Evolutionary conservation across 2,797 vertebrate species (phyloP).

Genomic region (Micropoecilia bifurca): DNA sequence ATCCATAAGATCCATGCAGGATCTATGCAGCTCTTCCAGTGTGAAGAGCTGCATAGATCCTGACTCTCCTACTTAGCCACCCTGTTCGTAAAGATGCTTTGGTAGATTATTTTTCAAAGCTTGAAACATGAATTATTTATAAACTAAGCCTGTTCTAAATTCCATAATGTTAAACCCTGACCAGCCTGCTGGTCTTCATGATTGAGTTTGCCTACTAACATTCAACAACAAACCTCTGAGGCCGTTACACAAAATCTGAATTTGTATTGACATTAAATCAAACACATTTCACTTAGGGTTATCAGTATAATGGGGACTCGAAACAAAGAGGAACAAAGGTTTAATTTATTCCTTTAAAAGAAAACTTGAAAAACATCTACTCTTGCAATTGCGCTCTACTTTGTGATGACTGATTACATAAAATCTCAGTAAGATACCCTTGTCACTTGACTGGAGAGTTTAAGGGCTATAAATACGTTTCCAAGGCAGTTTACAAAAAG

Average conservation of each 20-base stretch:
- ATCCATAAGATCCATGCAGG: no score
- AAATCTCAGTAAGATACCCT: not conserved
- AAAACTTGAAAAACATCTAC: not conserved
- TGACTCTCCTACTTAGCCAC: not conserved
- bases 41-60: not conserved
- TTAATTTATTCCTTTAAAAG: not conserved
- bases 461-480: not conserved
- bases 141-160: not conserved
- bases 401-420: not conserved
- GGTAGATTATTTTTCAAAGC: not conserved
- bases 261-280: no score
- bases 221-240: not conserved
- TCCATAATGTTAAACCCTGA: not conserved
- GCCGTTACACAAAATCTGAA: no score
- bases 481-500: not conserved
- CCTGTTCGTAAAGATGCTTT: not conserved
- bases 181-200: not conserved
- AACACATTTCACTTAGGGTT: not conserved
- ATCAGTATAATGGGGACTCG: not conserved
- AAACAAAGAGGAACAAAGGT: not conserved
- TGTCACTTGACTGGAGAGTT: not conserved
- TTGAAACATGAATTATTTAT: not conserved
- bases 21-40: not conserved
- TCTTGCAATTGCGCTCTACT: not conserved
- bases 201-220: not conserved